Conservation (phyloP, 2,113 vertebrate species). For the Cynocephalus volans region DNA sequence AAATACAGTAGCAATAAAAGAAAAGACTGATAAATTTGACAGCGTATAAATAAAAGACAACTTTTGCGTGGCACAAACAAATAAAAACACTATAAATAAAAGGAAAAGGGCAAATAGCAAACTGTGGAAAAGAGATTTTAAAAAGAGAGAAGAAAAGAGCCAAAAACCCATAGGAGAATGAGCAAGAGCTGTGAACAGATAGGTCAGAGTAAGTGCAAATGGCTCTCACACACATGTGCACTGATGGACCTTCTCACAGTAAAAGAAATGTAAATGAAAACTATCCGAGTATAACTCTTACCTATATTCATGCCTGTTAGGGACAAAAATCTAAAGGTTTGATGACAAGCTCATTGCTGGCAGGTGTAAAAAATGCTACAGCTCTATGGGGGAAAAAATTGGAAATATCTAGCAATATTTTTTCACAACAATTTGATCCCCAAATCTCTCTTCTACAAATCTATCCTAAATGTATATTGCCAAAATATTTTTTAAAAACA, state of each 20-base stretch:
- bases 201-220: slow-evolving; percentile 1
- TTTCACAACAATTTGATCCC: neutral
- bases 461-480: neutral
- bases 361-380: neutral
- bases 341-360: neutral
- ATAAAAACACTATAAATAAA: neutral
- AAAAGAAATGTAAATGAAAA: slow-evolving; percentile 1
- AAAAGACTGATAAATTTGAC: neutral
- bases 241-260: neutral
- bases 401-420: neutral
- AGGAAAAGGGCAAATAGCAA: neutral
- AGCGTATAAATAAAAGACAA: neutral
- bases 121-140: neutral
- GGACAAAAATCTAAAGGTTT: neutral
- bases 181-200: neutral
- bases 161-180: neutral
- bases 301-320: neutral
- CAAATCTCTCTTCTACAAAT: neutral
- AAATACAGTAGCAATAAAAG: slow-evolving; percentile 5
- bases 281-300: neutral
- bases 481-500: neutral
- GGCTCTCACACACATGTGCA: neutral
- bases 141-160: neutral
- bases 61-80: neutral
- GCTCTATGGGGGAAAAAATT: neutral